phyloP scores from a whole-genome alignment of 1,140 invertebrate genomes.

The Philopotamus ludificatus region DNA sequence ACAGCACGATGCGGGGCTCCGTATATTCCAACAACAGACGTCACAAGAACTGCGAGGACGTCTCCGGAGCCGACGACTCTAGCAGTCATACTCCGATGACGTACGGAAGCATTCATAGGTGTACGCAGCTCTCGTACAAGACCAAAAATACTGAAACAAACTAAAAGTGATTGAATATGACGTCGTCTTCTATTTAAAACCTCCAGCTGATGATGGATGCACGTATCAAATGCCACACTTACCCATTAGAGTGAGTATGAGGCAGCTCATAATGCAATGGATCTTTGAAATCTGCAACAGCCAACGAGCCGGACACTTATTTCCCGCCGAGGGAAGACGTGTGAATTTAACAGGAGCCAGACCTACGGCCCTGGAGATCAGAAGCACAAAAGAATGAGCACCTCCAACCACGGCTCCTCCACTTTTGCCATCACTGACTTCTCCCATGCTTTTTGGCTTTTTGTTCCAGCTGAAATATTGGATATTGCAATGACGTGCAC shows the following conservation, averaged over 20 bases:
- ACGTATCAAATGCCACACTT: slow-evolving; percentile 27
- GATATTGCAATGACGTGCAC: too few relatives aligned
- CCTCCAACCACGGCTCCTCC: slow-evolving; percentile 26
- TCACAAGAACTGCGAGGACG: slow-evolving; percentile 49
- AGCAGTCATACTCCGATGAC: slow-evolving; percentile 50
- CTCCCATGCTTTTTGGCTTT: background rate
- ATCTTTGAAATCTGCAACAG: slow-evolving; percentile 46
- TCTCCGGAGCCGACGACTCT: slow-evolving; percentile 53
- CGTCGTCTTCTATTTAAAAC: too few relatives aligned
- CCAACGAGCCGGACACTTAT: slow-evolving; percentile 45
- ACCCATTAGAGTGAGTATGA: slow-evolving; percentile 50
- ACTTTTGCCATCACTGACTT: background rate
- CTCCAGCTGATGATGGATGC: too few relatives aligned
- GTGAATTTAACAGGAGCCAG: slow-evolving; percentile 51
- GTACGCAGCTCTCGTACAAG: slow-evolving; percentile 49
- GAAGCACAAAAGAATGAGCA: slow-evolving; percentile 38
- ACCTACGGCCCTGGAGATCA: slow-evolving; percentile 49
- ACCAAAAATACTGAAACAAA: slow-evolving; percentile 44
- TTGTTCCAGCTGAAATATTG: slow-evolving; percentile 5
- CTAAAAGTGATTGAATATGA: too few relatives aligned
- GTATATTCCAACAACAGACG: slow-evolving; percentile 50
- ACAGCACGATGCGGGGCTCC: slow-evolving; percentile 49
- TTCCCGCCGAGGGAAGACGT: slow-evolving; percentile 6
- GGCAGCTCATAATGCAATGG: slow-evolving; percentile 50
- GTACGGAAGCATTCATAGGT: slow-evolving; percentile 47